Conservation (phyloP, 1,140 invertebrate genomes). For the Orussus abietinus region DNA sequence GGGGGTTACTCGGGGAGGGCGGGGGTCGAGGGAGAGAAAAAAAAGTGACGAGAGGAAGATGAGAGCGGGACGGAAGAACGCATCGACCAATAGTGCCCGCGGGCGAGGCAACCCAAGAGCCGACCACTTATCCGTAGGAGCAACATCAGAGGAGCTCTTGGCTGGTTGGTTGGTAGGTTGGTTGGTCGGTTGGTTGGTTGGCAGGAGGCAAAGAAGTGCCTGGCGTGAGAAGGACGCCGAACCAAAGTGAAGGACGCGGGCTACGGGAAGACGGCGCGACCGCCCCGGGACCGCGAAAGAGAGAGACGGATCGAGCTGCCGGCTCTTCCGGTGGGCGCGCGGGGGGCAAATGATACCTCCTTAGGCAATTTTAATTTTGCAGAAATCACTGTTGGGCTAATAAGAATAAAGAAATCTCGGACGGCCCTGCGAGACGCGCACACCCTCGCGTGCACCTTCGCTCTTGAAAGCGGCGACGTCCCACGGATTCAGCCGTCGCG, state of each 20-base stretch:
- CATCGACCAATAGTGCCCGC: constrained; percentile 26
- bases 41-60: constrained; percentile 10
- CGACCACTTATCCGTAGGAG: constrained; percentile 40
- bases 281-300: too few species aligned
- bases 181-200: constrained; percentile 38
- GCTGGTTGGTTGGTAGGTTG: constrained; percentile 41
- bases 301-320: too few species aligned
- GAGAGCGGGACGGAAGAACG: constrained; percentile 18
- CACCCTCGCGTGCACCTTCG: too few species aligned
- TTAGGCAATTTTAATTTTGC: constrained; percentile 55
- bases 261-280: constrained; percentile 16
- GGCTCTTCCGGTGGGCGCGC: constrained; percentile 27
- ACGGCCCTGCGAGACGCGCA: background rate
- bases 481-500: too few species aligned
- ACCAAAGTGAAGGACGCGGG: constrained; percentile 39
- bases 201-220: constrained; percentile 40
- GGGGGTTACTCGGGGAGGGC: constrained; percentile 9
- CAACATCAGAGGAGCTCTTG: constrained; percentile 49
- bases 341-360: constrained; percentile 49
- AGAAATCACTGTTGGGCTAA: constrained; percentile 53
- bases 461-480: too few species aligned
- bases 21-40: constrained; percentile 16
- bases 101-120: constrained; percentile 11
- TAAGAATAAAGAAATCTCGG: constrained; percentile 50
- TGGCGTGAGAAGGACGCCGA: constrained; percentile 47